Evolutionary conservation across 2,113 vertebrate species (phyloP).

Genomic region (Ciconia maguari): DNA sequence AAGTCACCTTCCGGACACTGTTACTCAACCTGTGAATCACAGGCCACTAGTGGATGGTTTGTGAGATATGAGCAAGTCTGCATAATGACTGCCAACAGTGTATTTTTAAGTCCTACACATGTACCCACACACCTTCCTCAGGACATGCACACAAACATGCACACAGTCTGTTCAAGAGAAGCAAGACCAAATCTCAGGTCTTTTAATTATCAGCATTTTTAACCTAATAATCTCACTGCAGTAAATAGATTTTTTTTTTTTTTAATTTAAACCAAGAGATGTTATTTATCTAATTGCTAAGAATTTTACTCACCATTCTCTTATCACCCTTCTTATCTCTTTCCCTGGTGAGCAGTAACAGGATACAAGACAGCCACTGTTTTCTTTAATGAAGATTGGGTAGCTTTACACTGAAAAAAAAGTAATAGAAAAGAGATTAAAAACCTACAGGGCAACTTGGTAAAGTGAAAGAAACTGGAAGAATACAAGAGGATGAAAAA

Average conservation of each 20-base stretch:
- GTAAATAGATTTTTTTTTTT: neutral
- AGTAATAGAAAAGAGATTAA: neutral
- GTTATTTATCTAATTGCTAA: neutral
- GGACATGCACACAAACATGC: neutral
- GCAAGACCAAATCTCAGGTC: neutral
- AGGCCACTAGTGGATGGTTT: neutral
- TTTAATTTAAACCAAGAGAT: neutral
- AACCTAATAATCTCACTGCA: neutral
- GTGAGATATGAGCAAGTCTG: neutral
- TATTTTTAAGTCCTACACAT: neutral
- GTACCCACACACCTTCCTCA: neutral
- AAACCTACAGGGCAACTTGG: neutral
- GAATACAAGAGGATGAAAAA: neutral
- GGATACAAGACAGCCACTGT: neutral
- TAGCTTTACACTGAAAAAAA: neutral
- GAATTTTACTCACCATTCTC: constrained; percentile 42
- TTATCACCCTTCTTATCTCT: neutral
- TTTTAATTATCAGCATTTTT: neutral
- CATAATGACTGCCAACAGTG: neutral
- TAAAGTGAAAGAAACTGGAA: neutral
- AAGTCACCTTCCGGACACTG: neutral
- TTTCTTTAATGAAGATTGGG: neutral
- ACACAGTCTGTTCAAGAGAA: neutral
- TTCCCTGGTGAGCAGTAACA: neutral
- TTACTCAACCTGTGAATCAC: neutral